Evolutionary conservation across 1,140 invertebrate species (phyloP).

Genomic region (Polypedilum pembai): DNA sequence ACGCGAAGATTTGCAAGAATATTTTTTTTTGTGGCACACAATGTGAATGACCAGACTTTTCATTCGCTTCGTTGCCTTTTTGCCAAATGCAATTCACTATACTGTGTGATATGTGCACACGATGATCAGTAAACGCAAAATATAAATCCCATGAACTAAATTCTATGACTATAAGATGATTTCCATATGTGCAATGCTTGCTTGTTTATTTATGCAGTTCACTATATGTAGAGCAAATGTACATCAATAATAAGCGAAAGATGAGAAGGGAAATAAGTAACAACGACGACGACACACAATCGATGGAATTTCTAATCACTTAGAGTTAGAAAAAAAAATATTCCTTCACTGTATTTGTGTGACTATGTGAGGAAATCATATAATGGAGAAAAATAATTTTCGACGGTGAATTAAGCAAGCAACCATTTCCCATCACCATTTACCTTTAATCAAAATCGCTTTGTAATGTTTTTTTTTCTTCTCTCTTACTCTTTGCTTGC

Average conservation of each 20-base stretch:
- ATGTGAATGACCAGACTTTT: background rate
- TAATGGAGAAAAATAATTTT: conserved; percentile 19
- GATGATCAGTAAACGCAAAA: background rate
- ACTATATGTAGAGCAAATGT: background rate
- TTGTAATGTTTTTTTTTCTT: conserved; percentile 12
- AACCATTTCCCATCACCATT: conserved; percentile 11
- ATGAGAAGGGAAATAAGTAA: no score
- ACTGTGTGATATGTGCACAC: background rate
- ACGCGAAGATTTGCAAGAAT: background rate
- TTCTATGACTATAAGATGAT: conserved; percentile 15
- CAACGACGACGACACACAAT: no score
- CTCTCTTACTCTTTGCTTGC: background rate
- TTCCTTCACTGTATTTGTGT: no score
- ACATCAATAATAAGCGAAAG: no score
- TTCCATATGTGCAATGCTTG: conserved; percentile 20
- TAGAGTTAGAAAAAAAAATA: no score
- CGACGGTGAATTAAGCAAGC: background rate
- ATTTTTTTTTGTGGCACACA: background rate
- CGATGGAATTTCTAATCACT: no score
- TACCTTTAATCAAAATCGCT: conserved; percentile 17
- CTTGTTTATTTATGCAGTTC: conserved; percentile 26
- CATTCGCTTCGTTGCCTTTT: background rate
- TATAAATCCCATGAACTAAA: conserved; percentile 22
- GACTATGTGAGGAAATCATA: background rate
- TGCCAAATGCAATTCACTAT: conserved; percentile 1